These are phyloP conservation scores for Euschistus heros DNA, from an alignment of 1,140 invertebrate species.

Conservation along the genomic window DNA sequence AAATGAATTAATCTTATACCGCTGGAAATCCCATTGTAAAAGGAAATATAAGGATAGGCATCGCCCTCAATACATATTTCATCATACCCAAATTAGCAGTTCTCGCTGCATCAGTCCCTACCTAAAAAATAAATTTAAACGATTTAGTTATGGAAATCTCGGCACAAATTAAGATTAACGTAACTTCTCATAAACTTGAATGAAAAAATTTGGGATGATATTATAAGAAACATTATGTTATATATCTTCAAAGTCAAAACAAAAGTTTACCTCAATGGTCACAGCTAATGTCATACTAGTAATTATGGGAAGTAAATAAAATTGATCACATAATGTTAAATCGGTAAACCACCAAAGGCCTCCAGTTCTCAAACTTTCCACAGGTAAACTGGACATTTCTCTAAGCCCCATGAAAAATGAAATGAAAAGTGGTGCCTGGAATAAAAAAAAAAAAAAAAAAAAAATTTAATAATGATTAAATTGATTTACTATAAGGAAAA, in stretches of 20 bases:
- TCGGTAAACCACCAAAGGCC: conserved; percentile 89
- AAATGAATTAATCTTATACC: conserved; percentile 35
- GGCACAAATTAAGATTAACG: too few species aligned
- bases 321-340: conserved; percentile 82
- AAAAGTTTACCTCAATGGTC: conserved; percentile 57
- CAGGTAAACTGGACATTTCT: conserved; percentile 73
- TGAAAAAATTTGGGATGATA: too few species aligned
- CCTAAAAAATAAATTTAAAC: conserved; percentile 33
- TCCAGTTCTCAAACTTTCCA: conserved; percentile 78
- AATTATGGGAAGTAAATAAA: conserved; percentile 73
- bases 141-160: too few species aligned
- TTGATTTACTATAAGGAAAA: conserved; percentile 18
- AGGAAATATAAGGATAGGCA: conserved; percentile 75
- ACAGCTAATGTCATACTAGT: conserved; percentile 67
- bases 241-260: too few species aligned
- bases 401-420: conserved; percentile 80
- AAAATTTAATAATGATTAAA: conserved; percentile 20
- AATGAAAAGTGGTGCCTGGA: conserved; percentile 74
- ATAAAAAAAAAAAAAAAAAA: conserved; percentile 26
- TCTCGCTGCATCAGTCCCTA: conserved; percentile 66
- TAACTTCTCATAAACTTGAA: too few species aligned
- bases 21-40: conserved; percentile 82
- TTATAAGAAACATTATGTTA: too few species aligned
- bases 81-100: conserved; percentile 53
- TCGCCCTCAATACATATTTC: conserved; percentile 57